Evolutionary conservation across 2,888 invertebrate genomes (phyloP).

Genomic region (Hylaea fasciaria): DNA sequence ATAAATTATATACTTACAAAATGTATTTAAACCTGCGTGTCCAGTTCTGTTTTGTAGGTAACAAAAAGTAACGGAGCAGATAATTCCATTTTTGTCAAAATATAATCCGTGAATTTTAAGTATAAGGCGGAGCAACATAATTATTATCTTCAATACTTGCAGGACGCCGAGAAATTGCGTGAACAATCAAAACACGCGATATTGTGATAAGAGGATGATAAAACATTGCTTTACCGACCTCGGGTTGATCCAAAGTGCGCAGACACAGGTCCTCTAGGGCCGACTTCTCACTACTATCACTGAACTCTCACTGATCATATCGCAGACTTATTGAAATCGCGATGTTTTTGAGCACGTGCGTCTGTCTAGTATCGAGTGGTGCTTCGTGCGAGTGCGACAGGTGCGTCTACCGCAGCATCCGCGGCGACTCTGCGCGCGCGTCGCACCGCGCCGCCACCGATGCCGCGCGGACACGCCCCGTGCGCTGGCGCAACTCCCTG

Average conservation of each 20-base stretch:
- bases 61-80: constrained; percentile 6
- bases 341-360: constrained; percentile 50
- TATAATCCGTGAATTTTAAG: constrained; percentile 1
- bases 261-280: constrained; percentile 55
- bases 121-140: constrained; percentile 9
- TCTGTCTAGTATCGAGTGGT: constrained; percentile 42
- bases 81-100: constrained; percentile 1
- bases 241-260: constrained; percentile 69
- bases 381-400: constrained; percentile 57
- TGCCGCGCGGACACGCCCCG: constrained; percentile 62
- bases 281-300: constrained; percentile 69
- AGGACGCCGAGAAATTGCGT: constrained; percentile 63
- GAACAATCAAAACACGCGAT: constrained; percentile 66
- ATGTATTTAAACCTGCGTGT: too few relatives aligned
- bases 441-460: constrained; percentile 16
- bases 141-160: constrained; percentile 57
- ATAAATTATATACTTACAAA: too few relatives aligned
- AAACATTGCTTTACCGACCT: constrained; percentile 71
- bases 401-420: constrained; percentile 80
- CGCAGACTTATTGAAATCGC: constrained; percentile 53
- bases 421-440: constrained; percentile 67
- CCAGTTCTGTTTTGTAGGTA: constrained; percentile 13
- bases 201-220: constrained; percentile 66
- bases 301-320: constrained; percentile 70
- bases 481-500: constrained; percentile 74